phyloP scores from a whole-genome alignment of 2,113 vertebrate genomes.

The Brachirus orientalis region DNA sequence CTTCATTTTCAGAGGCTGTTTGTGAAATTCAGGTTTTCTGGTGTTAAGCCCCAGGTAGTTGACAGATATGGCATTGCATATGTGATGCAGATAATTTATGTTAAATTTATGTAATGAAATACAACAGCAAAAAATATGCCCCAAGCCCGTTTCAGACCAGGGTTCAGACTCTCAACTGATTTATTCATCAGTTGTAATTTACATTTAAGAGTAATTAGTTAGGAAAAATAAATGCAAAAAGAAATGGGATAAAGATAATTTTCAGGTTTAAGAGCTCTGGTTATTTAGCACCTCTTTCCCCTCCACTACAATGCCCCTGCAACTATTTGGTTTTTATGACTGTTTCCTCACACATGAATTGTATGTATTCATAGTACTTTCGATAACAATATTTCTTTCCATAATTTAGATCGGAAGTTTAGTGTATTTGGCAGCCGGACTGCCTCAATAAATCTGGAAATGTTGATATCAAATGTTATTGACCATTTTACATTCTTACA shows the following conservation, averaged over 20 bases:
- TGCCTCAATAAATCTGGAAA: slow-evolving; percentile 17
- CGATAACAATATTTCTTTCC: background rate
- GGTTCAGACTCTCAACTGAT: background rate
- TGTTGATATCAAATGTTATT: slow-evolving; percentile 26
- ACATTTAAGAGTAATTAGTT: background rate
- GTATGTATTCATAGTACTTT: background rate
- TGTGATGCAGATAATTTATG: background rate
- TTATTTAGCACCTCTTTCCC: background rate
- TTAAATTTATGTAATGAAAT: background rate
- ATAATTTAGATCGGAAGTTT: slow-evolving; percentile 3
- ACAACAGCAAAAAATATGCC: background rate
- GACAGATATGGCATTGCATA: background rate
- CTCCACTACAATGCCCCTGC: background rate
- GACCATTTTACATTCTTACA: slow-evolving; percentile 28
- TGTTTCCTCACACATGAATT: background rate
- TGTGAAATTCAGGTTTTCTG: background rate
- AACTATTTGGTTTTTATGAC: too few species aligned
- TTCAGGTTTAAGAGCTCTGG: background rate
- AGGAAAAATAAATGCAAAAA: background rate
- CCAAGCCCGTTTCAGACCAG: background rate
- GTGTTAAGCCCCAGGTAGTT: background rate
- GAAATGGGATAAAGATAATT: too few species aligned
- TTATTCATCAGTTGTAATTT: slow-evolving; percentile 1
- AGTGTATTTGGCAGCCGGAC: background rate
- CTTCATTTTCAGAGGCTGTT: background rate